Evolutionary conservation across 2,797 vertebrate species (phyloP).

Genomic region (Phrynocephalus vlangalii): DNA sequence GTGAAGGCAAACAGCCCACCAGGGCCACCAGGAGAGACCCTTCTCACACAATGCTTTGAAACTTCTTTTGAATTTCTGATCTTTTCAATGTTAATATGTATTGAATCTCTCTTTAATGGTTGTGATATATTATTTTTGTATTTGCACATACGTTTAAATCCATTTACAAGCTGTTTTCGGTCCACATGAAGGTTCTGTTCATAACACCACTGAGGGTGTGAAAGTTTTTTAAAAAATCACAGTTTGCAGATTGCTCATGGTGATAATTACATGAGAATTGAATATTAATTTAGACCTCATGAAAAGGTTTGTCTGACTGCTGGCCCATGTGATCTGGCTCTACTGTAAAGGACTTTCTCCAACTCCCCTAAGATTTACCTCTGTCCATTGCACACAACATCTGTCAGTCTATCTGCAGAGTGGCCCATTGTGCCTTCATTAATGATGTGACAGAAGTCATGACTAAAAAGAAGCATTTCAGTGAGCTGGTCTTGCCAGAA

Average conservation of each 20-base stretch:
- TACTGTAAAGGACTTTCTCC: not conserved
- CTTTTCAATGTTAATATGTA: too few species aligned
- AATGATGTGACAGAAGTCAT: constrained; percentile 16
- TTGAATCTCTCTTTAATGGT: too few species aligned
- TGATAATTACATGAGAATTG: not conserved
- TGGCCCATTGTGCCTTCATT: not conserved
- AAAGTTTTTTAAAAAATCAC: not conserved
- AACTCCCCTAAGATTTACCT: not conserved
- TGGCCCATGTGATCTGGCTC: not conserved
- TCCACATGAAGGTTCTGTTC: not conserved
- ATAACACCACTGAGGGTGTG: not conserved
- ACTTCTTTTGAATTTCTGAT: too few species aligned
- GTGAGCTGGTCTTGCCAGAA: constrained; percentile 23
- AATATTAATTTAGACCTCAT: not conserved
- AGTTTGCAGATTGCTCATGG: not conserved
- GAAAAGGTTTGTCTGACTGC: not conserved
- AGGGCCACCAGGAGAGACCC: too few species aligned
- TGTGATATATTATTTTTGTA: too few species aligned
- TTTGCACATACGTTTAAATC: too few species aligned
- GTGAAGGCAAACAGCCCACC: too few species aligned
- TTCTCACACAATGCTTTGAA: too few species aligned
- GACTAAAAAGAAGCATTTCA: constrained; percentile 17
- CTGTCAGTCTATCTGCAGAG: not conserved
- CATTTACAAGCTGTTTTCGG: not conserved
- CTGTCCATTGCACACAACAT: not conserved